Conservation (phyloP, 2,113 vertebrate genomes). For the Furnarius figulus region DNA sequence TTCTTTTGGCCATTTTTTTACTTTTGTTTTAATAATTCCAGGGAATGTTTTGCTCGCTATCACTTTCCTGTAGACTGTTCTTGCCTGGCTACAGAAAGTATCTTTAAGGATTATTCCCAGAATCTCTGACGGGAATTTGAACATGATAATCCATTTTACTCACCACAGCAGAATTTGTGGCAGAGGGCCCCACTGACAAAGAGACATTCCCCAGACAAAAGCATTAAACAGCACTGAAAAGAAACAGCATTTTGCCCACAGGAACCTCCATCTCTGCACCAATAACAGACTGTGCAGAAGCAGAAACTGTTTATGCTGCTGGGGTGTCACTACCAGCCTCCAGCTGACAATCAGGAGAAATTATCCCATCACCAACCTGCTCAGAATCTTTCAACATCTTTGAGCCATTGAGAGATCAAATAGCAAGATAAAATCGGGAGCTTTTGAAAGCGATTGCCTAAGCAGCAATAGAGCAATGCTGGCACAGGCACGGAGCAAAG, state of each 20-base stretch:
- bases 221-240: neutral
- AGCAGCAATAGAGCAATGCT: conserved; percentile 15
- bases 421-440: conserved; percentile 46
- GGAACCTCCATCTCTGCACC: neutral
- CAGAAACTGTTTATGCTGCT: neutral
- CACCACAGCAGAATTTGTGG: neutral
- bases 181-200: neutral
- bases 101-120: neutral
- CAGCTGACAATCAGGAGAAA: neutral
- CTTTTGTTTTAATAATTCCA: neutral
- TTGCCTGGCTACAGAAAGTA: neutral
- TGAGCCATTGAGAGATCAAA: conserved; percentile 17
- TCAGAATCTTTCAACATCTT: conserved; percentile 26
- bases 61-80: neutral
- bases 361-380: neutral
- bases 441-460: conserved; percentile 52
- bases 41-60: neutral
- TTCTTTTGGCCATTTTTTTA: neutral
- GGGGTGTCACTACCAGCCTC: neutral
- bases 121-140: neutral
- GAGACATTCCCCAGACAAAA: neutral
- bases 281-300: neutral
- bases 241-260: neutral
- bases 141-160: neutral
- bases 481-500: neutral